Conservation (phyloP, 2,797 vertebrate genomes). For the Rhynchonycteris naso region DNA sequence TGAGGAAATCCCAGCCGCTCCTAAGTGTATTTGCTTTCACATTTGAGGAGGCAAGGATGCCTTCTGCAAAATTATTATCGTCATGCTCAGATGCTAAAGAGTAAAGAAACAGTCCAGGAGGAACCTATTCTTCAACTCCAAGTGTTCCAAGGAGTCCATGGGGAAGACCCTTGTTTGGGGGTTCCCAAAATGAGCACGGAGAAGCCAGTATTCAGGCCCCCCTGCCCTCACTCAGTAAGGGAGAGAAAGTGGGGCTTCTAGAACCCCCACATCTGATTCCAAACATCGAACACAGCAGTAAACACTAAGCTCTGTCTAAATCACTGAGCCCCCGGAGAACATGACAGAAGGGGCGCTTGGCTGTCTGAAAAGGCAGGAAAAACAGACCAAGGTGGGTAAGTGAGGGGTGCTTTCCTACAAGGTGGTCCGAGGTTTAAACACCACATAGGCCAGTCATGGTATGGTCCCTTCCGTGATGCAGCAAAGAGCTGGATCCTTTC, state of each 20-base stretch:
- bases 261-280: conserved; percentile 4
- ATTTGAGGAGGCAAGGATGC: neutral
- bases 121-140: neutral
- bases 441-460: neutral
- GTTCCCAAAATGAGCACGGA: neutral
- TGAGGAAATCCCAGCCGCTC: neutral
- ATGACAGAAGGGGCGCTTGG: neutral
- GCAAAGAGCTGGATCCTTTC: conserved; percentile 15
- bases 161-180: neutral
- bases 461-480: neutral
- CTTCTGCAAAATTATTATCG: neutral
- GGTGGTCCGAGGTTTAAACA: conserved; percentile 12
- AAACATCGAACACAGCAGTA: neutral
- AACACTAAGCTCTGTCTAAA: neutral
- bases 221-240: neutral
- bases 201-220: neutral
- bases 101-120: neutral
- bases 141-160: accelerated
- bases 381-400: neutral
- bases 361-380: neutral
- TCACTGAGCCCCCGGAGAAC: neutral
- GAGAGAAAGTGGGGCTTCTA: neutral
- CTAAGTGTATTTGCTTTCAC: neutral
- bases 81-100: neutral
- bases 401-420: neutral